These are phyloP conservation scores for Jordanella pulchra DNA, from an alignment of 2,797 vertebrate genomes.

Conservation along the genomic window DNA sequence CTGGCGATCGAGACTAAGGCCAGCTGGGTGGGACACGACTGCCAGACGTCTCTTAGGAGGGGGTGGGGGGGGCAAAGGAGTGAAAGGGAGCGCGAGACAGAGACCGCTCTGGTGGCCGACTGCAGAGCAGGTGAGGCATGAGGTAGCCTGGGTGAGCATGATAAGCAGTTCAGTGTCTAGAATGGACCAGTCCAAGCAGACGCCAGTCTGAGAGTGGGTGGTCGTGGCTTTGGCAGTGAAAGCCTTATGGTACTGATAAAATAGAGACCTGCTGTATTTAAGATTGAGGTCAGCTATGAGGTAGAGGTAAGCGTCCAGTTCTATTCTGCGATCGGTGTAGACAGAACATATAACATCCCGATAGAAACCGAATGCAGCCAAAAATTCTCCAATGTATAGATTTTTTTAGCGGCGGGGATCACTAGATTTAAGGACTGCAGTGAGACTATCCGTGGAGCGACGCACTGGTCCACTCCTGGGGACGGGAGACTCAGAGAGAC, in stretches of 20 bases:
- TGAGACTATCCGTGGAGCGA: too few relatives aligned
- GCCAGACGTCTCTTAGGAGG: too few relatives aligned
- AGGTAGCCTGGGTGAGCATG: not conserved
- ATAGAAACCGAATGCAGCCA: not conserved
- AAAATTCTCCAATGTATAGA: not conserved
- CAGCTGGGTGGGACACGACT: too few relatives aligned
- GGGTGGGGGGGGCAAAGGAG: not conserved
- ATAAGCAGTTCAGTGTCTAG: not conserved
- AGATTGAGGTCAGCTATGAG: not conserved
- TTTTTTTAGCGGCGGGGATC: not conserved
- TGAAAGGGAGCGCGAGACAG: not conserved
- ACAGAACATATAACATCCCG: not conserved
- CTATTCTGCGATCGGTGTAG: too few relatives aligned
- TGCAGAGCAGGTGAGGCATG: not conserved
- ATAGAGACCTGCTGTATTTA: not conserved
- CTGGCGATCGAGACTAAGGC: not conserved
- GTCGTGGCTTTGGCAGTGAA: not conserved
- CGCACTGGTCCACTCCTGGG: too few relatives aligned
- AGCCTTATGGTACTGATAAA: not conserved
- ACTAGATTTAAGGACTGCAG: not conserved
- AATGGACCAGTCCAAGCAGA: not conserved
- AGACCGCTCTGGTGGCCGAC: not conserved
- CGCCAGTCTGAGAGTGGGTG: not conserved
- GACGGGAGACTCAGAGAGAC: too few relatives aligned
- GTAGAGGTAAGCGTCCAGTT: not conserved